Percentiles rank a stretch among this genome's conserved stretches.
These are phyloP conservation scores for Pseudochromis fuscus DNA, from an alignment of 2,797 vertebrate genomes.

Conservation along the genomic window DNA sequence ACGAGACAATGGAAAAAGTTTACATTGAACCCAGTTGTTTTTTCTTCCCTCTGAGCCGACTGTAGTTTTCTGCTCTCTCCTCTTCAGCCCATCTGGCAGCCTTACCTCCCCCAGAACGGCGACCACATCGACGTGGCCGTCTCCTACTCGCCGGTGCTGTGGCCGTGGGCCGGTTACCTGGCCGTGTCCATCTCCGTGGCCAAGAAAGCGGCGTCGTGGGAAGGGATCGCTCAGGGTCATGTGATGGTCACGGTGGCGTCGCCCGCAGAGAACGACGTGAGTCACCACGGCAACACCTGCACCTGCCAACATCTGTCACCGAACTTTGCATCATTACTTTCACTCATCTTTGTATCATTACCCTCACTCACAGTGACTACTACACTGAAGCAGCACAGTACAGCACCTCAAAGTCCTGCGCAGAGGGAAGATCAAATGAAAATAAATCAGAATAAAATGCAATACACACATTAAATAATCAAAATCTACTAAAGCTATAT, in stretches of 20 bases:
- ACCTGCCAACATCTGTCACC: too few relatives aligned
- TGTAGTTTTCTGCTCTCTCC: slow-evolving; percentile 22
- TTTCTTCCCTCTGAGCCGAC: not conserved
- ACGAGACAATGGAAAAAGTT: too few relatives aligned
- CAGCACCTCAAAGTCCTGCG: too few relatives aligned
- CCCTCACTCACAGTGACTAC: too few relatives aligned
- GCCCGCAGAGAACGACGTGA: slow-evolving; percentile 92
- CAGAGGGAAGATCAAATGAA: too few relatives aligned
- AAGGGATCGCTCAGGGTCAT: slow-evolving; percentile 96
- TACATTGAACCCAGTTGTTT: too few relatives aligned
- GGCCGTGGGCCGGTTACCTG: slow-evolving; percentile 98
- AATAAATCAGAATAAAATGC: too few relatives aligned
- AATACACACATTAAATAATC: too few relatives aligned
- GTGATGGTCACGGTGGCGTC: slow-evolving; percentile 96
- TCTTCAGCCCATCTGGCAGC: slow-evolving; percentile 96
- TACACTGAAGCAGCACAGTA: too few relatives aligned
- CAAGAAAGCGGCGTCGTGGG: slow-evolving; percentile 98
- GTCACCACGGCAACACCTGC: slow-evolving; percentile 47
- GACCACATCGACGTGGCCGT: slow-evolving; percentile 97
- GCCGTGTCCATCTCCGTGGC: slow-evolving; percentile 97
- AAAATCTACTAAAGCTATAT: too few relatives aligned
- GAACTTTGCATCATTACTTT: too few relatives aligned
- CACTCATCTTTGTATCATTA: too few relatives aligned
- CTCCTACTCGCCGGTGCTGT: slow-evolving; percentile 94
- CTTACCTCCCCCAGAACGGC: slow-evolving; percentile 97